Evolutionary conservation across 2,888 invertebrate species (phyloP).

Genomic region (Lasioglossum lativentre): DNA sequence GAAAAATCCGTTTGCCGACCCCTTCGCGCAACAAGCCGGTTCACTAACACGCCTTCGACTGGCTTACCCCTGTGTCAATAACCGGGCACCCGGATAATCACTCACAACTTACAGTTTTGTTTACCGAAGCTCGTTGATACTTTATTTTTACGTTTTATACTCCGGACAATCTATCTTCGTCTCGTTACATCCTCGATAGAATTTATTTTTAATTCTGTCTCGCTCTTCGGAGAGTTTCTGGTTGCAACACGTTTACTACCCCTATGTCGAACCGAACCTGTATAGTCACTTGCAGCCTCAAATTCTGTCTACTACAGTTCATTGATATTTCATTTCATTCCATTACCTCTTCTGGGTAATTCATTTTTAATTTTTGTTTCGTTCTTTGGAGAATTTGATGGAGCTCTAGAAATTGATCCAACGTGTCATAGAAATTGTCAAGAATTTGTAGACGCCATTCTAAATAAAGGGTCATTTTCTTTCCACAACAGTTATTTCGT

Average conservation of each 20-base stretch:
- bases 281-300: not conserved
- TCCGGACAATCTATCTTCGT: not conserved
- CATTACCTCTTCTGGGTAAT: too few species aligned
- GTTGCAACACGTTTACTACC: not conserved
- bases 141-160: not conserved
- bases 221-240: not conserved
- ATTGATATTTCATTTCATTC: too few species aligned
- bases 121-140: not conserved
- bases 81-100: not conserved
- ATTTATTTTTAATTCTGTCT: not conserved
- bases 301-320: not conserved
- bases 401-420: too few species aligned
- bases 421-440: too few species aligned
- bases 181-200: not conserved
- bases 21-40: not conserved
- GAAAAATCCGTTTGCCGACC: not conserved
- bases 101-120: not conserved
- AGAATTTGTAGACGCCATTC: too few species aligned
- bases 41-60: not conserved
- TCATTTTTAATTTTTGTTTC: not conserved
- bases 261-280: not conserved
- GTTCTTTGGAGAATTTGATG: not conserved
- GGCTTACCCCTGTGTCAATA: not conserved
- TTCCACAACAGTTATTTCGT: too few species aligned
- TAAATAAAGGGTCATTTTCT: too few species aligned